Percentiles rank a stretch among this genome's conserved stretches.
These are phyloP conservation scores for Helicolenus hilgendorfi DNA, from an alignment of 2,797 vertebrate species.

Conservation along the genomic window DNA sequence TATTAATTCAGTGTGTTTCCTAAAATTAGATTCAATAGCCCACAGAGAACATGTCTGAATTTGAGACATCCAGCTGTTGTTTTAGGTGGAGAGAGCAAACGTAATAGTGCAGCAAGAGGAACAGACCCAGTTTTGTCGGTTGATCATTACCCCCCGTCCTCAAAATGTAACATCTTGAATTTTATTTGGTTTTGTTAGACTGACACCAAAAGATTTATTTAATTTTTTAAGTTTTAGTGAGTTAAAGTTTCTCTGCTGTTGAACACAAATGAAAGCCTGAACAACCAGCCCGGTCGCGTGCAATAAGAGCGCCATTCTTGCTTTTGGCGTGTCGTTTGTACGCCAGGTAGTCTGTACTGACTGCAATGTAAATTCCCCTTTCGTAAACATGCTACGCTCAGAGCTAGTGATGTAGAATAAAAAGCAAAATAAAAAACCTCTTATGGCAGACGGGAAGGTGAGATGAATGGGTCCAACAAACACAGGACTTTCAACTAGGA, in stretches of 20 bases:
- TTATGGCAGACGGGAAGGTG: accelerated
- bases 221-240: background rate
- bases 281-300: too few species aligned
- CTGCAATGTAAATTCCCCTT: accelerated
- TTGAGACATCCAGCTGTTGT: background rate
- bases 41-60: conserved; percentile 1
- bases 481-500: too few species aligned
- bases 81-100: background rate
- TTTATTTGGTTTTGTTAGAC: too few species aligned
- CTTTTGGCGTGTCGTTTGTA: too few species aligned
- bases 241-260: background rate
- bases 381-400: too few species aligned
- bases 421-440: too few species aligned
- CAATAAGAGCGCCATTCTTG: too few species aligned
- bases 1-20: conserved; percentile 30
- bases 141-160: background rate
- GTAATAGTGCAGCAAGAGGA: background rate
- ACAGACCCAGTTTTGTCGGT: background rate
- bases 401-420: too few species aligned
- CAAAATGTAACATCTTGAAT: too few species aligned
- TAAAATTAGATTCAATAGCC: conserved; percentile 8
- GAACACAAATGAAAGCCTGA: background rate
- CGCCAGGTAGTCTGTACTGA: too few species aligned
- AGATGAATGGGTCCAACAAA: too few species aligned
- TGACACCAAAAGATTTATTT: background rate